Percentiles rank a stretch among this genome's conserved stretches.
Conservation (phyloP, 2,888 invertebrate species). For the Torymus auratus region DNA sequence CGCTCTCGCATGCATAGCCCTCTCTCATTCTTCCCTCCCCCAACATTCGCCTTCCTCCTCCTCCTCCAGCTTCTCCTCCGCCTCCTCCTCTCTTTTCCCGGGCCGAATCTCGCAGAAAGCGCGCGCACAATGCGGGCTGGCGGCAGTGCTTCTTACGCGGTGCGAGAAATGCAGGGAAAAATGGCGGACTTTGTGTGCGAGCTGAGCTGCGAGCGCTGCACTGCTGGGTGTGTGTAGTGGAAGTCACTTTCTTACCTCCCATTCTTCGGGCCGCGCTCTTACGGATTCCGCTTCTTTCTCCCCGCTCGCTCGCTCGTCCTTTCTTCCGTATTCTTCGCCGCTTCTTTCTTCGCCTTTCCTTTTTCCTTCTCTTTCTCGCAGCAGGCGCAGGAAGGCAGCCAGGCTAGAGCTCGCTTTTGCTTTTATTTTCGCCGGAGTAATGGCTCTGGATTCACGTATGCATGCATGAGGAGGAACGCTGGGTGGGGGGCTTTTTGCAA, state of each 20-base stretch:
- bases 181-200: slow-evolving; percentile 52
- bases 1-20: too few species aligned
- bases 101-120: slow-evolving; percentile 12
- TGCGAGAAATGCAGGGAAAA: slow-evolving; percentile 52
- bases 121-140: neutral
- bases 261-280: slow-evolving; percentile 46
- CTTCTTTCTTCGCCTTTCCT: slow-evolving; percentile 26
- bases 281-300: slow-evolving; percentile 52
- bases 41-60: too few species aligned
- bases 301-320: slow-evolving; percentile 11
- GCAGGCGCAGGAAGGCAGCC: too few species aligned
- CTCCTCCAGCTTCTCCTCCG: neutral
- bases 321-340: slow-evolving; percentile 27
- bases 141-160: slow-evolving; percentile 11
- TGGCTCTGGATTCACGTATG: slow-evolving; percentile 34
- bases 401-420: neutral
- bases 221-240: slow-evolving; percentile 36
- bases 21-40: too few species aligned
- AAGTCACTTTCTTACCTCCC: slow-evolving; percentile 57
- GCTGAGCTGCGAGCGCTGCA: neutral
- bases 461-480: neutral
- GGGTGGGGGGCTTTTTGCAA: too few species aligned
- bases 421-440: slow-evolving; percentile 24
- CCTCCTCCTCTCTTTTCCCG: slow-evolving; percentile 1
- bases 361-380: slow-evolving; percentile 7